Evolutionary conservation across 2,888 invertebrate genomes (phyloP).

Genomic region (Habrosyne pyritoides): DNA sequence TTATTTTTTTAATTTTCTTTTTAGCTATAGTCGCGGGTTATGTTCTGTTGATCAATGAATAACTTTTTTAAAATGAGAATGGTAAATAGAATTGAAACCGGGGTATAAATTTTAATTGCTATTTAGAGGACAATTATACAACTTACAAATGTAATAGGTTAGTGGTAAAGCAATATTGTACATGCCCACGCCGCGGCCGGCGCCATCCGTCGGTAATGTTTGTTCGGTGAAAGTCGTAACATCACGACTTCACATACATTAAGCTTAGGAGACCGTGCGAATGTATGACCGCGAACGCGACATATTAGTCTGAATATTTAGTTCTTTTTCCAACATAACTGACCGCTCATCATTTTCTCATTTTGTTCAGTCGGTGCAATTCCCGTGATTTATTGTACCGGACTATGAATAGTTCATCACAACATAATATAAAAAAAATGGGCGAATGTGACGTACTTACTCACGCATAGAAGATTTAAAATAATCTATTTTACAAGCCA

Average conservation of each 20-base stretch:
- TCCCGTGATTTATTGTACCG: conserved; percentile 38
- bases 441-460: too few relatives aligned
- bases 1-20: too few relatives aligned
- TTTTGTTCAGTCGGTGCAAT: conserved; percentile 53
- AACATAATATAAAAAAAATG: too few relatives aligned
- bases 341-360: conserved; percentile 72
- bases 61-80: neutral
- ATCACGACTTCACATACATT: conserved; percentile 81
- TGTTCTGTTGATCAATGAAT: neutral
- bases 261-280: conserved; percentile 72
- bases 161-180: conserved; percentile 39
- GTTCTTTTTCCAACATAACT: conserved; percentile 44
- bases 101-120: neutral
- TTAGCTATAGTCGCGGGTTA: too few relatives aligned
- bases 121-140: conserved; percentile 24
- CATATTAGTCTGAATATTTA: conserved; percentile 56
- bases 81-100: neutral
- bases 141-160: conserved; percentile 34
- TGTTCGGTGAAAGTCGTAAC: conserved; percentile 74
- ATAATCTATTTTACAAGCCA: too few relatives aligned
- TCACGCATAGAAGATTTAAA: too few relatives aligned
- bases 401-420: neutral
- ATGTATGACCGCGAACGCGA: conserved; percentile 54
- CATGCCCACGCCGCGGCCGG: conserved; percentile 25
- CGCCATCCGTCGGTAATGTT: conserved; percentile 68